These are phyloP conservation scores for Piezodorus guildinii DNA, from an alignment of 1,140 invertebrate genomes.

Conservation along the genomic window DNA sequence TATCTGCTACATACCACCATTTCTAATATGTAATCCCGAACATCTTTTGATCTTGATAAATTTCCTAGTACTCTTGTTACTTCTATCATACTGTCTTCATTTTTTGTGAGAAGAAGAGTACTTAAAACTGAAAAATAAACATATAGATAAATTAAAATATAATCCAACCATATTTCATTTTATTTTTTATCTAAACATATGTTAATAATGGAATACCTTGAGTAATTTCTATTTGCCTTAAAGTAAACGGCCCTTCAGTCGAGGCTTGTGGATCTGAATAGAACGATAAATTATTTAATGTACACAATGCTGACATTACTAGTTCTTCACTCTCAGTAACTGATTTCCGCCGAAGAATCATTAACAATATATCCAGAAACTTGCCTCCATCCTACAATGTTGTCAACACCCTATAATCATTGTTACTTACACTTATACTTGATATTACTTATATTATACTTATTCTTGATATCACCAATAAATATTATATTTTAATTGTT, in stretches of 20 bases:
- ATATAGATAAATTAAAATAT: too few relatives aligned
- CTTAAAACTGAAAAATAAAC: slow-evolving; percentile 33
- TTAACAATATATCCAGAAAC: slow-evolving; percentile 41
- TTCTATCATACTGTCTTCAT: slow-evolving; percentile 48
- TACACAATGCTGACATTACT: slow-evolving; percentile 47
- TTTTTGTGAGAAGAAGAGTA: slow-evolving; percentile 35
- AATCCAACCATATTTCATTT: too few relatives aligned
- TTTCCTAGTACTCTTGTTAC: slow-evolving; percentile 53
- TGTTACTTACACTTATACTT: too few relatives aligned
- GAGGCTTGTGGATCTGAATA: slow-evolving; percentile 36
- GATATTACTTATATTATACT: too few relatives aligned
- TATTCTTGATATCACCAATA: too few relatives aligned
- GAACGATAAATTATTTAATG: slow-evolving; percentile 55
- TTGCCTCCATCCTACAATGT: slow-evolving; percentile 30
- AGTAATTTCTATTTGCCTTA: slow-evolving; percentile 31
- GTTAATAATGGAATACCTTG: slow-evolving; percentile 31
- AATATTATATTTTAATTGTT: too few relatives aligned
- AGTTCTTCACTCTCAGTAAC: slow-evolving; percentile 49
- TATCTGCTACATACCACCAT: slow-evolving; percentile 34
- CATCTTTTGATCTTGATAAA: slow-evolving; percentile 46
- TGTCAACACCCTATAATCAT: too few relatives aligned
- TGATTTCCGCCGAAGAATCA: slow-evolving; percentile 38
- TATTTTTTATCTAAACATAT: neutral
- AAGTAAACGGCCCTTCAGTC: slow-evolving; percentile 28
- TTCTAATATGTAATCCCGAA: slow-evolving; percentile 42